These are phyloP conservation scores for Equus przewalskii DNA, from an alignment of 2,113 vertebrate genomes.

Conservation along the genomic window DNA sequence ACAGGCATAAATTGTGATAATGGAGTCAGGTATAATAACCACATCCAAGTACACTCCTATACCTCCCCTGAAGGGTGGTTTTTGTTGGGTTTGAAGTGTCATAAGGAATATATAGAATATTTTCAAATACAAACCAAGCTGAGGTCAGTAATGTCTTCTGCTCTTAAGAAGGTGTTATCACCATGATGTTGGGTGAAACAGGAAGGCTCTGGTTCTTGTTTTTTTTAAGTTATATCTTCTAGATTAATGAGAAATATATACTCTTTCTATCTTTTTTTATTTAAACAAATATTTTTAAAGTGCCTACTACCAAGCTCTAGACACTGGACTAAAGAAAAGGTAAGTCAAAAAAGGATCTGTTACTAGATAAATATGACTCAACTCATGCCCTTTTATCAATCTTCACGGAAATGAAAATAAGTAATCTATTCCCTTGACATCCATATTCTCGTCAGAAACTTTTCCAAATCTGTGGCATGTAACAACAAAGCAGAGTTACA, in stretches of 20 bases:
- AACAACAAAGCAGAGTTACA: neutral
- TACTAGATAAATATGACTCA: neutral
- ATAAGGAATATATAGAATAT: neutral
- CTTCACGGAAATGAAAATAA: neutral
- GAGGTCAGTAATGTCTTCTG: neutral
- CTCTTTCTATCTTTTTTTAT: neutral
- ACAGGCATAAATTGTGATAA: neutral
- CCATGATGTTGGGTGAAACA: neutral
- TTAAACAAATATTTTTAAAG: constrained; percentile 17
- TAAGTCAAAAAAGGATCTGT: neutral
- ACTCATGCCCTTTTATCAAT: neutral
- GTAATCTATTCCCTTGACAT: neutral
- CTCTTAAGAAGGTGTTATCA: neutral
- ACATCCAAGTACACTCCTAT: neutral
- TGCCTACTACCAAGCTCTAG: neutral
- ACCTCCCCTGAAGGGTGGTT: neutral
- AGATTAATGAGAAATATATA: neutral
- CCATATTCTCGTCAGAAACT: neutral
- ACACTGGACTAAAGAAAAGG: neutral
- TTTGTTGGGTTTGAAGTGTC: neutral
- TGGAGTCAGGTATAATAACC: neutral
- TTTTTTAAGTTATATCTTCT: neutral
- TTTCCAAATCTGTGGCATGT: neutral
- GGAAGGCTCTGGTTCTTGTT: neutral
- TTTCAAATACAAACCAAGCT: neutral